Base-by-base conservation (phyloP, 2,113 vertebrate species). In the Ancistrus triradiatus region DNA sequence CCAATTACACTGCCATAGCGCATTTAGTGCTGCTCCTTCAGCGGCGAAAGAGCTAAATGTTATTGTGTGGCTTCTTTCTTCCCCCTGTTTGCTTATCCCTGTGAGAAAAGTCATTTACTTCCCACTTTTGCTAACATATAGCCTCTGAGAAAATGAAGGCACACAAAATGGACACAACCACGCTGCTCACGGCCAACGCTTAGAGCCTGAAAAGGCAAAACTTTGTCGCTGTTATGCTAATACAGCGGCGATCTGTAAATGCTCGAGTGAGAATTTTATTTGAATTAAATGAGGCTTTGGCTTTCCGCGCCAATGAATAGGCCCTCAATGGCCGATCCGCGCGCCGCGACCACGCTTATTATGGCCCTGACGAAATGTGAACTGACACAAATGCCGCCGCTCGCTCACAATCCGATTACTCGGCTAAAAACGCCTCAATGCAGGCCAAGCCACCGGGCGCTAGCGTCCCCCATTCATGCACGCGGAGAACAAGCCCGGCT, bases 311-410 rank as follows among this genome's bases (percentile, higher is more conserved):
- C 76, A 77, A 73, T 80, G 86, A 92, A 85, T n/a, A 83, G 74
- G 74, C 68, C 88, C 89, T 70, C 83, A 87, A 87, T 87, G 82
- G 85, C 78, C 81, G 79, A 82, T 81, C 83, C 85, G 81, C 78
- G 87, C 90, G 90, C 91, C 85, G 86, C 89, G 88, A 89, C 89
- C 85, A 89, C 80, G 92, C 89, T 90, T 90, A 92, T 94, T 94
- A 91, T 92, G 88, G 87, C 84, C 88, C 87, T 97, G 96, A 98
- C 86, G 89, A 97, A 86, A 98, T 93, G 90, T 84, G 94, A 97
- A 93, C 91, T 98, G 96, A 98, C 95, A 95, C 86, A 95, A 96
- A 95, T 92, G 92, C 95, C 87, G 82, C 84, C 91, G 92, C 90
- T 87, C 75, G 80, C 84, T 89, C 93, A 93, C 93, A 98, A 95